phyloP scores from a whole-genome alignment of 2,113 vertebrate species.

The Mormyrus iriodes region DNA sequence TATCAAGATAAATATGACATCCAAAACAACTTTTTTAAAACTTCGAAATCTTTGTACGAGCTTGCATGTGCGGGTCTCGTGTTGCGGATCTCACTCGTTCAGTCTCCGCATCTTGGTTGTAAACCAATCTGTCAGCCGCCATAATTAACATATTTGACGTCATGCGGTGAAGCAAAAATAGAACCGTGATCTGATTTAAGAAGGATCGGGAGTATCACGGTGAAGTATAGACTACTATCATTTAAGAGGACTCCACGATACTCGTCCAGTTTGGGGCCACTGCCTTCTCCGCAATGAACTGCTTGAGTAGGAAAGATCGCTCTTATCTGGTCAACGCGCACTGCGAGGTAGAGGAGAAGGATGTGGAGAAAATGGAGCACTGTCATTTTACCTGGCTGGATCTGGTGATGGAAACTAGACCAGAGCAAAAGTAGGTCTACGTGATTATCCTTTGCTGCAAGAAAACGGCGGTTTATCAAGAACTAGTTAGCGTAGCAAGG shows the following conservation, averaged over 20 bases:
- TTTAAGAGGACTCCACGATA: background rate
- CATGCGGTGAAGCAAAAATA: slow-evolving; percentile 38
- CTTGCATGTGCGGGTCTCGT: background rate
- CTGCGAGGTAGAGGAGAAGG: slow-evolving; percentile 52
- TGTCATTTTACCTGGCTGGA: slow-evolving; percentile 55
- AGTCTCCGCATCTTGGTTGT: slow-evolving; percentile 18
- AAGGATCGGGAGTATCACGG: slow-evolving; percentile 7
- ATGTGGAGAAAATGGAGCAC: slow-evolving; percentile 47
- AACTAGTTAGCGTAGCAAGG: background rate
- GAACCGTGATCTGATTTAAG: slow-evolving; percentile 35
- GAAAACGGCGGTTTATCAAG: background rate
- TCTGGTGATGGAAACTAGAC: slow-evolving; percentile 54
- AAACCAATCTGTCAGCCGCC: slow-evolving; percentile 28
- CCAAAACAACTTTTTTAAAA: background rate
- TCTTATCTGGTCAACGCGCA: slow-evolving; percentile 52
- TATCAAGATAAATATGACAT: background rate
- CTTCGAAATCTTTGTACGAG: background rate
- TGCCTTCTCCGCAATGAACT: slow-evolving; percentile 42
- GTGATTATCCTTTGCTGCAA: background rate
- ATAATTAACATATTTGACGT: slow-evolving; percentile 26
- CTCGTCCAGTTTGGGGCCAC: background rate
- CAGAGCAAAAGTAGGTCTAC: slow-evolving; percentile 50
- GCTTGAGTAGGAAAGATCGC: slow-evolving; percentile 44
- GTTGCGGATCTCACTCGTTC: slow-evolving; percentile 16
- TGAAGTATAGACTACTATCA: background rate